Evolutionary conservation across 1,140 invertebrate species (phyloP), one percentile per base, ranked within the genome.

Genomic region (Drosophila seguyi): DNA sequence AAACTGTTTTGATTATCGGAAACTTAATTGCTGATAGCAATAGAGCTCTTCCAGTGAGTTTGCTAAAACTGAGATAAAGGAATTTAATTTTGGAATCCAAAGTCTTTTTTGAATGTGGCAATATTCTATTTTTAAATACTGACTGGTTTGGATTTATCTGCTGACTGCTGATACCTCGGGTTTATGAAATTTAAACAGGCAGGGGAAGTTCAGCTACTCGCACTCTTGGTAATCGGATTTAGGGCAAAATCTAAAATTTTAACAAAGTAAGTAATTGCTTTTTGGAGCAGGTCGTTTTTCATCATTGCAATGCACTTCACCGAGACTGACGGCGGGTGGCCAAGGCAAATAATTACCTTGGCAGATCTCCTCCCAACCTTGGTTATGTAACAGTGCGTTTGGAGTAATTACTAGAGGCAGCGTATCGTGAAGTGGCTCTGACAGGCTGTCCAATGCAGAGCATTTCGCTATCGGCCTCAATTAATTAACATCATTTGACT

Each of bases 401-500:
- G 36, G 63, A 47, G 55, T 88, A 83, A 86, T 86, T 86, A 66
- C 75, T 50, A 52, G 57, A 27, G 11, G 25, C 53, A 27, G 34
- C 29, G 50, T 53, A 44, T 13, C 57, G 58, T 72, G 52, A 73
- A 82, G 71, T 76, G 84, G 41, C 65, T 60, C 0, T 56, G 76
- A 76, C 83, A 88, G 62, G 75, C 84, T 79, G 59, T 65, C 83
- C 34, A 38, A 20, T 55, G 67, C 80, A 84, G 60, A 71, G 57
- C 61, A 72, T 48, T 87, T 69, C 42, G 68, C 67, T 88, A 87
- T 87, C 76, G 75, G 63, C 60, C 77, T 72, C 78, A 85, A 90
- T 90, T 90, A 90, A 90, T 90, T 90, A 90, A 90, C 69, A 85
- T 90, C 85, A 90, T 82, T 90, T 90, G 85, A 90, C 85, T 90